Evolutionary conservation across 2,113 vertebrate genomes (phyloP), one percentile per base, ranked within the genome.

Genomic region (Morone saxatilis): DNA sequence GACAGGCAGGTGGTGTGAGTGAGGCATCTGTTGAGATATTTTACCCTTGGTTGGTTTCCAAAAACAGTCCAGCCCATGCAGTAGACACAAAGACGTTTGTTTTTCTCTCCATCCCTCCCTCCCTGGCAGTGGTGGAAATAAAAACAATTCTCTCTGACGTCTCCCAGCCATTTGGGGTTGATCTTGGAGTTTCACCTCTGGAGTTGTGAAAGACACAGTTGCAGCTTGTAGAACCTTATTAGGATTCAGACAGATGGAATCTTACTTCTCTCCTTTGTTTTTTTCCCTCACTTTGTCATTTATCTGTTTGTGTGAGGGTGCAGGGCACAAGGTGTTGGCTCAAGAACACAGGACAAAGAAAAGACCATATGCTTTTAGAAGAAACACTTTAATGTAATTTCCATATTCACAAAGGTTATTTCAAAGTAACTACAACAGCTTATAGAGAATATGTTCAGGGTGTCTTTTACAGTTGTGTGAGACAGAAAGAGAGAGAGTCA

Each of bases 241-340:
- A 92, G 85, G 83, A 94, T 93, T 88, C 81, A 88, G 92, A 94
- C 94, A 95, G 94, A 94, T 95, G 94, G 93, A 94, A 93, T 91
- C 84, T 80, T 83, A 62, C 67, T 69, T 68, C 75, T 83, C 76
- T 74, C 53, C 76, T 6, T 72, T 86, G 78, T 81, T 83, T 82
- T 80, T 41, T 73, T 69, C 66, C 70, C 71, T 73, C 67, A 1
- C 76, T 78, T 62, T 91, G 86, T 85, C 78, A 89, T 89, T 90
- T 82, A 90, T 89, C 92, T 31, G 76, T 92, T 91, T 88, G 81
- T 86, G 75, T 81, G 72, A 90, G 85, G 83, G 76, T 79, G 70
- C 72, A 77, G 86, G 86, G 82, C 86, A 56, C 84, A 56, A 71
- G 70, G 84, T 85, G 88, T 76, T 92, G 88, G 77, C 91, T 86